A percentile compares a stretch with the other conserved stretches of the same genome.
Evolutionary conservation across 2,888 invertebrate species (phyloP).

Genomic region (Eupeodes latifasciatus): DNA sequence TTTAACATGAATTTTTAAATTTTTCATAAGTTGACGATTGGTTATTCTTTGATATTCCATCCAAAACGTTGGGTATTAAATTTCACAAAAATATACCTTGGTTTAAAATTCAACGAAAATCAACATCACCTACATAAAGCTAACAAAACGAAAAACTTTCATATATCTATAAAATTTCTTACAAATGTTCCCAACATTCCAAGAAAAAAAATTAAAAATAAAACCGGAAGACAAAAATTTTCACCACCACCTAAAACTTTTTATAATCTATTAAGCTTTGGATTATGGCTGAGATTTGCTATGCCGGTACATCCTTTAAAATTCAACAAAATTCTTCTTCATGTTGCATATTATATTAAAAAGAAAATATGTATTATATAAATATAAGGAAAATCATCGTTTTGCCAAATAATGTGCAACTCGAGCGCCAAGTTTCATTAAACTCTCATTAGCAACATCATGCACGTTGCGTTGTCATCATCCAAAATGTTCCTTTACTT

Average conservation of each 20-base stretch:
- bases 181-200: no score
- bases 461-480: constrained; percentile 59
- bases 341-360: constrained; percentile 47
- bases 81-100: no score
- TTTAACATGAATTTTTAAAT: no score
- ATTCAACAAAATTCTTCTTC: constrained; percentile 37
- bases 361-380: not conserved
- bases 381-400: constrained; percentile 32
- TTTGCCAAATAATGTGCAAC: constrained; percentile 33
- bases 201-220: constrained; percentile 13
- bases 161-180: no score
- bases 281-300: not conserved
- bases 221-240: not conserved
- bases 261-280: constrained; percentile 49
- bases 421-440: constrained; percentile 70
- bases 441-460: constrained; percentile 75
- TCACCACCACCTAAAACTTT: constrained; percentile 20
- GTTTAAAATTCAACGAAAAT: no score
- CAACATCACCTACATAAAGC: no score
- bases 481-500: not conserved
- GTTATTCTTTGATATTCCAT: no score
- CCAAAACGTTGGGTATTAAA: no score
- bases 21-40: no score
- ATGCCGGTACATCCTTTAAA: constrained; percentile 30
- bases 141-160: no score